These are phyloP conservation scores for Micrastur ruficollis DNA, from an alignment of 2,797 vertebrate genomes.

Conservation along the genomic window DNA sequence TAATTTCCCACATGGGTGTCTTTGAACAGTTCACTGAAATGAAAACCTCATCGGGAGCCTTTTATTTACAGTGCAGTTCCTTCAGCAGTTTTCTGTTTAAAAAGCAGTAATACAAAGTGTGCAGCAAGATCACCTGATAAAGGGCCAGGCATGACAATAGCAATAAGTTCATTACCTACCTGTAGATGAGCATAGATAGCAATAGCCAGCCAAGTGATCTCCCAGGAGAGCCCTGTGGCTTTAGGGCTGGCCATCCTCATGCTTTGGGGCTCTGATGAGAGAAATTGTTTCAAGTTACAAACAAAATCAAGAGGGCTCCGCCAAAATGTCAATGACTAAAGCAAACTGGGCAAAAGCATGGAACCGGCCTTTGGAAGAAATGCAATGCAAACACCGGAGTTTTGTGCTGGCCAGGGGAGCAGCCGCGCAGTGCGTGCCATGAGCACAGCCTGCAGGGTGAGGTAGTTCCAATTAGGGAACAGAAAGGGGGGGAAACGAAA, in stretches of 20 bases:
- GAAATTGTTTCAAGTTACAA: constrained; percentile 56
- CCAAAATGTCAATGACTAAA: constrained; percentile 60
- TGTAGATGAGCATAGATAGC: constrained; percentile 59
- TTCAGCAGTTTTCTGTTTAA: neutral
- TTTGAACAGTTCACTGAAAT: neutral
- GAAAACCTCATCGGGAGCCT: neutral
- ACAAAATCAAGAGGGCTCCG: constrained; percentile 1
- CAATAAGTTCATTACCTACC: constrained; percentile 68
- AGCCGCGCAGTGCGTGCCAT: neutral
- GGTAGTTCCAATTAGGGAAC: neutral
- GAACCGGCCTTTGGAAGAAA: constrained; percentile 40
- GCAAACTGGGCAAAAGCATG: constrained; percentile 26
- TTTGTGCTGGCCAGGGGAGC: constrained; percentile 39
- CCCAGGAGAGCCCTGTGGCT: constrained; percentile 55
- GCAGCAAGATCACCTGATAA: neutral
- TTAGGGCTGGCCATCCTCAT: constrained; percentile 62
- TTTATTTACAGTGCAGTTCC: neutral
- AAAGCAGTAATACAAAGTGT: neutral
- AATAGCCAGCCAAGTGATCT: constrained; percentile 65
- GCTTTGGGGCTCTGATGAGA: constrained; percentile 31
- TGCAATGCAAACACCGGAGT: constrained; percentile 39
- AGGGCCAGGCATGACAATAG: neutral
- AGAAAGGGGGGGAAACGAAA: neutral
- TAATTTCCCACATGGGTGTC: neutral
- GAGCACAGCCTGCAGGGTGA: constrained; percentile 58